Evolutionary conservation across 1,140 invertebrate species (phyloP), one percentile per base, ranked within the genome.

Genomic region (Drosophila quadrilineata): DNA sequence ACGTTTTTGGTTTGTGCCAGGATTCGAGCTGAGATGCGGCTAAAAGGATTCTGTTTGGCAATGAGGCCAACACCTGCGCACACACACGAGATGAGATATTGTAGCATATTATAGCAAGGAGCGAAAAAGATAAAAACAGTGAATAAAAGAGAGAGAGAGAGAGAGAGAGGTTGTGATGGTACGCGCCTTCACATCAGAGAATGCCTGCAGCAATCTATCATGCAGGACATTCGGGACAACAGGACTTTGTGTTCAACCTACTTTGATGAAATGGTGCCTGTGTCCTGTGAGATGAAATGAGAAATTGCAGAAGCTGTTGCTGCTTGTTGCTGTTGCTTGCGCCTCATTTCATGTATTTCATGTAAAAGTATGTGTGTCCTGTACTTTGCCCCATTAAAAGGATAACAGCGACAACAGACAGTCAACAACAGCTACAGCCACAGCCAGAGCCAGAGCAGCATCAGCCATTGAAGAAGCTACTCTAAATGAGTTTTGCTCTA

Each of bases 401-500:
- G 69, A 69, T 72, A 72, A 56, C 64, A 49, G 56, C 63, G 33
- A 40, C n/a, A n/a, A n/a, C 68, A 70, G 62, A 50, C 48, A 70
- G 53, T 57, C 59, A 64, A 40, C 66, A 70, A 22, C 59, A 68
- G 50, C 19, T 16, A 12, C 19, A 60, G 56, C 17, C 46, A 31
- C 40, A 40, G 38, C 52, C n/a, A n/a, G n/a, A n/a, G n/a, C n/a
- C n/a, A n/a, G n/a, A n/a, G n/a, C 8, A 50, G 45, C 40, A 12
- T 2, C 19, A 43, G 3, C 40, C 22, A 54, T 9, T 24, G 36
- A 14, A 26, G n/a, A 22, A 71, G 56, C 31, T 33, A 62, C 50
- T 45, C 53, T 62, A 69, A 72, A 69, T 72, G 69, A 63, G 58
- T 58, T 72, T 58, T 71, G 52, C 69, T 72, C 59, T 69, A 58